Evolutionary conservation across 2,888 invertebrate genomes (phyloP), one percentile per base, ranked within the genome.

Genomic region (Myopa tessellatipennis): DNA sequence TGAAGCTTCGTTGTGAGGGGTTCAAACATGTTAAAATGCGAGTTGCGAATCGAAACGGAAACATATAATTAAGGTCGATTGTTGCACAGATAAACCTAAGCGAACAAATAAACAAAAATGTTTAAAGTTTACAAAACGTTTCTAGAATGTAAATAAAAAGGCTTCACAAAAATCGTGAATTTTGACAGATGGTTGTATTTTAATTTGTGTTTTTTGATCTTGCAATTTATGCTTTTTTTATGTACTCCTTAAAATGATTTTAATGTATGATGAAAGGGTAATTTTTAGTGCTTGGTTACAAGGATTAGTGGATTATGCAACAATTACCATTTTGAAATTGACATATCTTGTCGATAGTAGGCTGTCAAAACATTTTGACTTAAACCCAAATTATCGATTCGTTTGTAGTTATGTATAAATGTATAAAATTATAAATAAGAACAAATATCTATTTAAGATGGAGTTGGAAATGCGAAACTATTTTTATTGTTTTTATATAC

Each of bases 131-230:
- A 67, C 76, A 74, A 61, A 45, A 45, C 36, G 61, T 71, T 79
- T 79, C 79, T 74, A 75, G 55, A 76, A 78, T 71, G 70, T 71
- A 34, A 78, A 76, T 38, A 68, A 26, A 69, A 52, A 50, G 14
- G 63, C 74, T 78, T 67, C 18, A 69, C 55, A 69, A 16, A 61
- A 72, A 79, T 82, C 82, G 85, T 84, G 87, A 88, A 88, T 85
- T 86, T 87, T 87, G 87, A 87, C 88, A 88, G 88, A 88, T 88
- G 88, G 88, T 86, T 83, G 83, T 83, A 65, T 84, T 86, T 83
- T 84, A 85, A 83, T 82, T 85, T 82, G 82, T 82, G 83, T 86
- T 85, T 85, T 87, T 86, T 86, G 85, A 87, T 87, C 85, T 86
- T 76, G 78, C 85, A 84, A 85, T 84, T 87, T 85, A 82, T 82